Conservation (phyloP, 2,113 vertebrate species). For the Psammodynastes pulverulentus region DNA sequence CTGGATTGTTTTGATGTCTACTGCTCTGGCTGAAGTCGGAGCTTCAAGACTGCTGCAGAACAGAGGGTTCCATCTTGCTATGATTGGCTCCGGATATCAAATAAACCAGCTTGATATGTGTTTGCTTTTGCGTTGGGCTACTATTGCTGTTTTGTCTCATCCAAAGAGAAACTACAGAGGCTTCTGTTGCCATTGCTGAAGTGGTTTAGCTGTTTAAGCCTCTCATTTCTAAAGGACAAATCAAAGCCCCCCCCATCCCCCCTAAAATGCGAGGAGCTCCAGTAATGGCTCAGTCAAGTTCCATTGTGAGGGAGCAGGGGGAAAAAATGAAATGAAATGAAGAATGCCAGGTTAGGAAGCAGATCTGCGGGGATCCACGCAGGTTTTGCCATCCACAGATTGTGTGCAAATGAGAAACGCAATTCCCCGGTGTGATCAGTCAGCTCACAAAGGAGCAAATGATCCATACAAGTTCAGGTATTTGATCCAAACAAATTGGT, state of each 20-base stretch:
- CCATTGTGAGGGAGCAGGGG: background rate
- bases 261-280: background rate
- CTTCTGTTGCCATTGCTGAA: background rate
- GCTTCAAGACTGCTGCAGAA: no score
- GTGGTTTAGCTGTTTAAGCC: background rate
- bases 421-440: background rate
- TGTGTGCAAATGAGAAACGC: background rate
- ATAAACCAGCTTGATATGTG: background rate
- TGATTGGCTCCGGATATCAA: background rate
- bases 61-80: background rate
- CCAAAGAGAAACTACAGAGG: background rate
- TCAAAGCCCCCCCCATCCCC: no score
- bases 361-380: no score
- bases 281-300: background rate
- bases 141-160: background rate
- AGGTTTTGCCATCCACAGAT: background rate
- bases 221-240: background rate
- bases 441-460: background rate
- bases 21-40: background rate
- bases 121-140: background rate
- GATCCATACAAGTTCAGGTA: background rate
- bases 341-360: background rate
- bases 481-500: background rate
- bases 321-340: background rate
- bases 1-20: background rate